phyloP scores from a whole-genome alignment of 2,113 vertebrate genomes.

The Gadus chalcogrammus region DNA sequence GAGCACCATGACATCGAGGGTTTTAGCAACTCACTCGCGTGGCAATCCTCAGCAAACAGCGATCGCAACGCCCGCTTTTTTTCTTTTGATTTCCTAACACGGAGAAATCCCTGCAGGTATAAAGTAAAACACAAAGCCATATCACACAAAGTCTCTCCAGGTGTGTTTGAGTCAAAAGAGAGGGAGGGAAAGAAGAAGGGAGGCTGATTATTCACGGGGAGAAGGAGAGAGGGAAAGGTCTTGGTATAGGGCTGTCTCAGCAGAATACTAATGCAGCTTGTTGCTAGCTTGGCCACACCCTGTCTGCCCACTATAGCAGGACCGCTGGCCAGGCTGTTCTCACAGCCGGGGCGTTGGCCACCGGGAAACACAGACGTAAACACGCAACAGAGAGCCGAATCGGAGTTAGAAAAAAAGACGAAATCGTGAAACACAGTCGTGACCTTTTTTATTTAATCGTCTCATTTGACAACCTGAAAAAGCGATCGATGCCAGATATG shows the following conservation, averaged over 20 bases:
- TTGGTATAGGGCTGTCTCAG: constrained; percentile 70
- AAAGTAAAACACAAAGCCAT: constrained; percentile 78
- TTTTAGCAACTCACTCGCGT: constrained; percentile 22
- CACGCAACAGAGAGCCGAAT: no score
- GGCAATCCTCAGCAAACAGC: constrained; percentile 31
- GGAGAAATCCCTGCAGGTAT: constrained; percentile 45
- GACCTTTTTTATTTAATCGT: no score
- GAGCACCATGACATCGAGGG: constrained; percentile 24
- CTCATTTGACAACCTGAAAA: background rate
- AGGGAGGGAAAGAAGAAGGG: constrained; percentile 36
- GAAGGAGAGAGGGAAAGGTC: constrained; percentile 79
- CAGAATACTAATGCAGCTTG: constrained; percentile 81
- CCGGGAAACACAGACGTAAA: no score
- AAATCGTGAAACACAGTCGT: no score
- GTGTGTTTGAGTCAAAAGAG: constrained; percentile 67
- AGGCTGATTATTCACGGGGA: constrained; percentile 83
- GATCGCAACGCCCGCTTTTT: constrained; percentile 38
- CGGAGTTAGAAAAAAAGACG: no score
- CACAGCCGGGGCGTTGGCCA: no score
- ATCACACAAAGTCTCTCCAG: constrained; percentile 80
- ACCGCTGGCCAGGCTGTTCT: constrained; percentile 5
- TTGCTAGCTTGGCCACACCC: constrained; percentile 53
- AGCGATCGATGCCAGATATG: constrained; percentile 58
- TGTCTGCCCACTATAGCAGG: constrained; percentile 38
- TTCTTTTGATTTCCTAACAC: constrained; percentile 12